Conservation (phyloP, 2,797 vertebrate species). For the Peromyscus attwateri region DNA sequence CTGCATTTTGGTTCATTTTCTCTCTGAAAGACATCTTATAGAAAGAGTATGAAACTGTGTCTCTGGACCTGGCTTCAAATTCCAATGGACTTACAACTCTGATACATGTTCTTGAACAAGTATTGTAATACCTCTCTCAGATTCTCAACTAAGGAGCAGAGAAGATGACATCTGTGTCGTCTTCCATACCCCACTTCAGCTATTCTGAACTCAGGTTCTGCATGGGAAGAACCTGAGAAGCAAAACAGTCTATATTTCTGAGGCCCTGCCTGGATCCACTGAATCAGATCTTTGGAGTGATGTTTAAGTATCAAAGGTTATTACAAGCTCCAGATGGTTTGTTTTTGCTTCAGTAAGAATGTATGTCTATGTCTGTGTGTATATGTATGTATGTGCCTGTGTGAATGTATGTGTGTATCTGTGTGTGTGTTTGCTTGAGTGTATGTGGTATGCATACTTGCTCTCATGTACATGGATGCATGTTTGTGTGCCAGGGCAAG, state of each 20-base stretch:
- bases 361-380: not conserved
- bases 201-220: not conserved
- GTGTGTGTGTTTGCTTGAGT: not conserved
- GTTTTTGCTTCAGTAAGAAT: not conserved
- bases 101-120: not conserved
- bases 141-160: not conserved
- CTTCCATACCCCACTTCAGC: not conserved
- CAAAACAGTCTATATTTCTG: not conserved
- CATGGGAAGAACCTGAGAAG: not conserved
- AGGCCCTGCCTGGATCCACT: not conserved
- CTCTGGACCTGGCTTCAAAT: not conserved
- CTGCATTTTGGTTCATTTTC: not conserved
- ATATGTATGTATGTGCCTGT: not conserved
- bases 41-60: not conserved
- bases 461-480: not conserved
- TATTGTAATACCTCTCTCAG: not conserved
- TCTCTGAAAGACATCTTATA: not conserved
- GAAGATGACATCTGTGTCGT: not conserved
- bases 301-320: not conserved
- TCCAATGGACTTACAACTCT: not conserved
- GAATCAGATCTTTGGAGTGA: not conserved
- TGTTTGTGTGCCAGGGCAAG: not conserved
- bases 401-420: not conserved
- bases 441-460: not conserved
- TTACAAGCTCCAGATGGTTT: not conserved